phyloP scores from a whole-genome alignment of 2,797 vertebrate species.

The Sebastes hopkinsi region DNA sequence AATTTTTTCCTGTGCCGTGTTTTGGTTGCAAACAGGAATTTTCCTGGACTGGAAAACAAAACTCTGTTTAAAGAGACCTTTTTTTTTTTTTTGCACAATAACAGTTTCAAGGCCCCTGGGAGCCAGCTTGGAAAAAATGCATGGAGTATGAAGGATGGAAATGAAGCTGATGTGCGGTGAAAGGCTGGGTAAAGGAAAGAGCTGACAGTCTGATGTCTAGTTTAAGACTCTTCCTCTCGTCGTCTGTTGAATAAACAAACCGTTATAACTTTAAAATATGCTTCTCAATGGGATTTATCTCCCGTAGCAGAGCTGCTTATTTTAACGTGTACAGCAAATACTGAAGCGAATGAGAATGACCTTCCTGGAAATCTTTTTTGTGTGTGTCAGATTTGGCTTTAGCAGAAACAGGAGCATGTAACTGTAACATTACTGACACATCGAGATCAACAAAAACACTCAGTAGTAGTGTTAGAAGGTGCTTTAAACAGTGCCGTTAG shows the following conservation, averaged over 20 bases:
- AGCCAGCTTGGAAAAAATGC: conserved; percentile 48
- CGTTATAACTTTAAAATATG: background rate
- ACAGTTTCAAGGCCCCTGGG: conserved; percentile 42
- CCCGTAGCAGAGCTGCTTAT: background rate
- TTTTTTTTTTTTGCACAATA: conserved; percentile 9
- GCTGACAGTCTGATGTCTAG: conserved; percentile 7
- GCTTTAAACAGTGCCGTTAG: conserved; percentile 54
- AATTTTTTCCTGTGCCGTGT: conserved; percentile 47
- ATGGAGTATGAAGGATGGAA: conserved; percentile 42
- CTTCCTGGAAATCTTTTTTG: background rate
- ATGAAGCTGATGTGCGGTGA: conserved; percentile 41
- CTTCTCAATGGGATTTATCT: background rate
- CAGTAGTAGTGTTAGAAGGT: conserved; percentile 40
- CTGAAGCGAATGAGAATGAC: background rate
- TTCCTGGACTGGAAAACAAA: conserved; percentile 57
- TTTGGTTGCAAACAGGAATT: conserved; percentile 38
- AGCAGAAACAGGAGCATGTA: background rate
- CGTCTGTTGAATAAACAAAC: background rate
- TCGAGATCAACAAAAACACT: conserved; percentile 25
- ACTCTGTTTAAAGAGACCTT: conserved; percentile 32
- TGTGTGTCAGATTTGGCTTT: background rate
- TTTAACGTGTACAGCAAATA: background rate
- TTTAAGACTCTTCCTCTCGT: conserved; percentile 8
- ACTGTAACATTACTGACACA: background rate
- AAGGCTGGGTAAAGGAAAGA: conserved; percentile 24